Base-by-base conservation (phyloP, 2,888 invertebrate genomes). In the Agonopterix heracliana region DNA sequence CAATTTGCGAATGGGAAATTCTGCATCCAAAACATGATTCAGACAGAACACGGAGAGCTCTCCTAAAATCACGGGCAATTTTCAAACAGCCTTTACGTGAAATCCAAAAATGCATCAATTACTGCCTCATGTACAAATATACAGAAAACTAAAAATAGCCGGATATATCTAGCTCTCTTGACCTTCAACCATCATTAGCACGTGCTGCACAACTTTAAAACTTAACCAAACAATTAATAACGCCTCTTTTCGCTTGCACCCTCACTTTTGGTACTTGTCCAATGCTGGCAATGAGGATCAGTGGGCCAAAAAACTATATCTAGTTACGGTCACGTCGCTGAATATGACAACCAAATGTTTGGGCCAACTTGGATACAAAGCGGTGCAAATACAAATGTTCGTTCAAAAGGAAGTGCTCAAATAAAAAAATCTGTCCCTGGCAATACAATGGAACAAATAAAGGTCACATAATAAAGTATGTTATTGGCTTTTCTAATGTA, bases 231-330 rank as follows among this genome's bases (percentile, higher is more conserved):
- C 60, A 61, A 57, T 53, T 62, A 63, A 9, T 78, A 84, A 66
- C 60, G 77, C 52, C 57, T 61, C 74, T 66, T 72, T 73, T 83
- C 63, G 75, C 63, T 53, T 66, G 71, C 56, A 64, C 56, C 65
- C 60, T 59, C 61, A 73, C 71, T 74, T 67, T 85, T 85, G 86
- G 80, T 86, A 72, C 71, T 64, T 73, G 82, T 81, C 87, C 87
- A 87, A 87, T 80, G 78, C 72, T 76, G 58, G 74, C 72, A 78
- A 84, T 81, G 74, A 74, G 67, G 82, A 74, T 65, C 77, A 83
- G 73, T 82, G 76, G 84, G 83, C 84, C 83, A 86, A 78, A 26
- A 77, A 66, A 70, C 68, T 72, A 69, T 66, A 71, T 68, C 64
- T 68, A 62, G 60, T 64, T 64, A 66, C 65, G 66, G 64, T 54